phyloP scores from a whole-genome alignment of 37 sponge, comb jelly and placozoan genomes.

The Tethya wilhelma region DNA sequence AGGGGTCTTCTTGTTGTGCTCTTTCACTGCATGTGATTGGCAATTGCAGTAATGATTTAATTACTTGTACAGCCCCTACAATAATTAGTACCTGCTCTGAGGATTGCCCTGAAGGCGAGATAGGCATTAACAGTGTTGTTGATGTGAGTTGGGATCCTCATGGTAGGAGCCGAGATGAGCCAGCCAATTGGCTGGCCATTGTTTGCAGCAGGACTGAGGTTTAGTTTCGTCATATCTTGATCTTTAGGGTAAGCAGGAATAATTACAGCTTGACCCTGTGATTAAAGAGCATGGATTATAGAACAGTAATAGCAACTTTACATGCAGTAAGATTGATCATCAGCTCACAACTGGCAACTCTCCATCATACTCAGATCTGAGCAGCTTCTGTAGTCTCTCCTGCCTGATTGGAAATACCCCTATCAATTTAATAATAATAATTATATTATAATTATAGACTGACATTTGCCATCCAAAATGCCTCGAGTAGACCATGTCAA shows the following conservation, averaged over 20 bases:
- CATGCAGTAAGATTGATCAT: not conserved
- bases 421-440: not conserved
- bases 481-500: slow-evolving; percentile 74
- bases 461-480: slow-evolving; percentile 89
- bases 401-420: slow-evolving; percentile 21
- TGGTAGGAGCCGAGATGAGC: slow-evolving; percentile 85
- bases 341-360: slow-evolving; percentile 73
- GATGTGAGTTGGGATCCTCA: slow-evolving; percentile 81
- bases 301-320: not conserved
- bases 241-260: slow-evolving; percentile 63
- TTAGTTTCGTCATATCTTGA: slow-evolving; percentile 6
- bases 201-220: slow-evolving; percentile 1
- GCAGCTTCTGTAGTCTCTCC: slow-evolving; percentile 54
- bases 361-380: slow-evolving; percentile 60
- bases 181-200: slow-evolving; percentile 68
- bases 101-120: slow-evolving; percentile 75
- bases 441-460: slow-evolving; percentile 14
- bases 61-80: not conserved
- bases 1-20: slow-evolving; percentile 24
- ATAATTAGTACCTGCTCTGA: slow-evolving; percentile 53
- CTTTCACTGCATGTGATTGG: slow-evolving; percentile 31
- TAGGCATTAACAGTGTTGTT: slow-evolving; percentile 70
- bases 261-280: slow-evolving; percentile 69
- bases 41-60: not conserved
- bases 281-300: not conserved